Conservation (phyloP, 2,113 vertebrate genomes). For the Nibea albiflora region DNA sequence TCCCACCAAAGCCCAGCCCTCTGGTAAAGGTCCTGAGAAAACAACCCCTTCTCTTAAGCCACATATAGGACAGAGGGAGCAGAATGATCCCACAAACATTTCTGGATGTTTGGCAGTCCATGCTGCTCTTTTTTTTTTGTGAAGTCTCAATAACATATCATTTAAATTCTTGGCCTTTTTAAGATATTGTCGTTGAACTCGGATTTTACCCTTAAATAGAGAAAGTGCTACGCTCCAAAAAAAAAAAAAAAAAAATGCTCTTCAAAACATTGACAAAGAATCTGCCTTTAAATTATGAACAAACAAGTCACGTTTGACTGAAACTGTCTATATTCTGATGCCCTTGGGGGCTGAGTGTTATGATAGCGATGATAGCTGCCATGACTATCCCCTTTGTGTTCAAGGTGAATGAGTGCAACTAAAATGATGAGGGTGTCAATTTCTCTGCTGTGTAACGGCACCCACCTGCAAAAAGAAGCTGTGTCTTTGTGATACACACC, state of each 20-base stretch:
- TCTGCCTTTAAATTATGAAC: constrained; percentile 16
- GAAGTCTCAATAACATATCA: constrained; percentile 63
- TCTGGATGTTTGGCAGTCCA: constrained; percentile 64
- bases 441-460: constrained; percentile 33
- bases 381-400: constrained; percentile 43
- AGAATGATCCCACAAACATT: constrained; percentile 69
- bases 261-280: neutral
- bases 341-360: constrained; percentile 2
- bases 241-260: too few relatives aligned
- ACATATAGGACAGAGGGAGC: constrained; percentile 61
- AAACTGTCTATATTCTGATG: neutral
- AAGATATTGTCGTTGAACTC: constrained; percentile 50
- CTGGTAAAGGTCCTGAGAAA: constrained; percentile 72
- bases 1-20: constrained; percentile 58
- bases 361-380: neutral
- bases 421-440: constrained; percentile 21
- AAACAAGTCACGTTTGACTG: constrained; percentile 25
- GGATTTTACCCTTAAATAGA: constrained; percentile 23
- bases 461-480: constrained; percentile 27
- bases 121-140: constrained; percentile 4
- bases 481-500: constrained; percentile 10
- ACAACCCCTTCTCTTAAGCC: constrained; percentile 62
- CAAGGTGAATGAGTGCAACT: constrained; percentile 8
- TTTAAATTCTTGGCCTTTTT: constrained; percentile 76
- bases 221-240: constrained; percentile 19